Evolutionary conservation across 2,888 invertebrate species (phyloP).

Genomic region (Ophioninae sp.): DNA sequence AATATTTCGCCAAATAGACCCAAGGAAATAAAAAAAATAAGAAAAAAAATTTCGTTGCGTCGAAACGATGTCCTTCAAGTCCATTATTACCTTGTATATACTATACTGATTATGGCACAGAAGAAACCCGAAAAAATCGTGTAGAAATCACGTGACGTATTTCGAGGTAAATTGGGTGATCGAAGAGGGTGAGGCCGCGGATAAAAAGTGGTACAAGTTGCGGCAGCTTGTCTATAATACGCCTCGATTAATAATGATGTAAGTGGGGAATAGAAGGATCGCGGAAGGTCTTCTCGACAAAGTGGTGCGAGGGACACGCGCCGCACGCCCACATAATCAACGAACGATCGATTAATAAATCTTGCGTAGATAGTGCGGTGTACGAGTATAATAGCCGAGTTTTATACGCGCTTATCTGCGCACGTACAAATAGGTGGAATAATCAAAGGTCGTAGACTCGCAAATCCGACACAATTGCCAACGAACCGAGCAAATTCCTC

Average conservation of each 20-base stretch:
- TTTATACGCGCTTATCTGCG: background rate
- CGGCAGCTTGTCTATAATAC: slow-evolving; percentile 15
- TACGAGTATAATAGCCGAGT: too few relatives aligned
- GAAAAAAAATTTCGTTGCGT: too few relatives aligned
- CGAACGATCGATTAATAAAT: slow-evolving; percentile 54
- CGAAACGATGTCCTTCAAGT: too few relatives aligned
- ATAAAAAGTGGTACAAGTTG: slow-evolving; percentile 5
- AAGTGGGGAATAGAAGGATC: slow-evolving; percentile 53
- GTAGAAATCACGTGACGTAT: too few relatives aligned
- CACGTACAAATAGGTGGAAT: background rate
- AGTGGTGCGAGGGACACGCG: slow-evolving; percentile 44
- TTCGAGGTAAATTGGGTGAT: too few relatives aligned
- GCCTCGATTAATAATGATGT: slow-evolving; percentile 57
- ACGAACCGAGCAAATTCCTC: slow-evolving; percentile 67
- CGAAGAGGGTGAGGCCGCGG: too few relatives aligned
- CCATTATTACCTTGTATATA: too few relatives aligned
- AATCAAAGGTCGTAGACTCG: slow-evolving; percentile 7
- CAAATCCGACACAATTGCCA: slow-evolving; percentile 61
- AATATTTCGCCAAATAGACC: too few relatives aligned
- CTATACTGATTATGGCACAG: too few relatives aligned
- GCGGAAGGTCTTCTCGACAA: slow-evolving; percentile 39
- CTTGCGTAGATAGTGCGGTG: background rate
- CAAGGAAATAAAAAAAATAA: too few relatives aligned
- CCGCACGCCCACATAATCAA: slow-evolving; percentile 49
- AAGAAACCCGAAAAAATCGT: too few relatives aligned